Evolutionary conservation across 53 echinoderm and acorn worm species (phyloP).

Genomic region (Actinopyga echinites): DNA sequence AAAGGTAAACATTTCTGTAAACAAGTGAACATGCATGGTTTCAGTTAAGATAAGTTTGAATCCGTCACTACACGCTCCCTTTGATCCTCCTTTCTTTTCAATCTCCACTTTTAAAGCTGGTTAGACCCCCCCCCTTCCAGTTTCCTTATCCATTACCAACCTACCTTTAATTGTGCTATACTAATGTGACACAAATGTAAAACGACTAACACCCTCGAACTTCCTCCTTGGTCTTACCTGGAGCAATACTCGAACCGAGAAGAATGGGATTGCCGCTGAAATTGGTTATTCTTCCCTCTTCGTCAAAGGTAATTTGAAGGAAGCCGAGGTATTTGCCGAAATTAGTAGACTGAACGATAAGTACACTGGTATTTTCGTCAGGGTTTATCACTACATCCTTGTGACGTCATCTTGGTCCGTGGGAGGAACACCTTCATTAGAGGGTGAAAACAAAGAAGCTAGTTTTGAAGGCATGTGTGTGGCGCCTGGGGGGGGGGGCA

Average conservation of each 20-base stretch:
- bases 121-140: no score
- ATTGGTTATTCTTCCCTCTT: conserved; percentile 11
- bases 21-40: no score
- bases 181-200: no score
- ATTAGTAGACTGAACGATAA: neutral
- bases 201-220: no score
- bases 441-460: neutral
- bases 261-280: conserved; percentile 47
- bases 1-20: no score
- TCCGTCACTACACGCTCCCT: no score
- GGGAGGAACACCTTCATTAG: conserved; percentile 58
- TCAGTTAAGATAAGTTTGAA: no score
- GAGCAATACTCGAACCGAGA: neutral
- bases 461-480: neutral
- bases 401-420: conserved; percentile 57
- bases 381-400: conserved; percentile 73
- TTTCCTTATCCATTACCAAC: no score
- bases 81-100: no score
- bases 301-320: conserved; percentile 36
- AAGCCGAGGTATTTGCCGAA: conserved; percentile 42
- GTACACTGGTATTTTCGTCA: conserved; percentile 48
- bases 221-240: conserved; percentile 23
- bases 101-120: no score
- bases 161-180: no score
- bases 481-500: neutral